Percentiles rank a stretch among this genome's conserved stretches.
phyloP scores from a whole-genome alignment of 2,797 vertebrate genomes.

The Alosa sapidissima region DNA sequence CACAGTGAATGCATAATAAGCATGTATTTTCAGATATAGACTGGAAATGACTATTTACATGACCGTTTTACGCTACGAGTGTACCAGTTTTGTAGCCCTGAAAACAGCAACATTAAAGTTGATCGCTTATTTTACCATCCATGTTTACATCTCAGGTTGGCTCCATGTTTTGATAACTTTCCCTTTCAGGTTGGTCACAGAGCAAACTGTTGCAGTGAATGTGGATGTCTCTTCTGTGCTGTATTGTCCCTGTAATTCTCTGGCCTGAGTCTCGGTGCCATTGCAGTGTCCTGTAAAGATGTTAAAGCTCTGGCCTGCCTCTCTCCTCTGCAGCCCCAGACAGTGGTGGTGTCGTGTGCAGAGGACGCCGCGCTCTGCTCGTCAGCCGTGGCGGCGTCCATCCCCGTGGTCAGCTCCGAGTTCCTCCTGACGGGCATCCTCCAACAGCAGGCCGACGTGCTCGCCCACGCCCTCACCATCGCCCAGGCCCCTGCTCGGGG shows the following conservation, averaged over 20 bases:
- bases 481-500: conserved; percentile 50
- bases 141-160: background rate
- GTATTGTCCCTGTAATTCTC: background rate
- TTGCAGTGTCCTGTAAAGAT: background rate
- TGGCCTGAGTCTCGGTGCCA: background rate
- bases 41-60: background rate
- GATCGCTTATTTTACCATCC: background rate
- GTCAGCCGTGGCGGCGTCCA: conserved; percentile 63
- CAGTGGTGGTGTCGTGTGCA: conserved; percentile 82
- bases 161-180: background rate
- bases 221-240: background rate
- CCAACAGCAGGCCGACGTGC: conserved; percentile 78
- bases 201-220: background rate
- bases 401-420: conserved; percentile 82
- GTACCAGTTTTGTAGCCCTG: background rate
- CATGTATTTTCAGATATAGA: background rate
- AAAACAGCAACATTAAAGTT: background rate
- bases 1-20: background rate
- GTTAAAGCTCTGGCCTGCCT: background rate
- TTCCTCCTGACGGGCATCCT: conserved; percentile 88
- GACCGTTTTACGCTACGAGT: background rate
- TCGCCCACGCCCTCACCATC: conserved; percentile 64
- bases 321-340: conserved; percentile 68
- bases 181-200: background rate
- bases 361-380: conserved; percentile 76